Evolutionary conservation across 2,888 invertebrate species (phyloP), one percentile per base, ranked within the genome.

Genomic region (Pantelozetes paolii): DNA sequence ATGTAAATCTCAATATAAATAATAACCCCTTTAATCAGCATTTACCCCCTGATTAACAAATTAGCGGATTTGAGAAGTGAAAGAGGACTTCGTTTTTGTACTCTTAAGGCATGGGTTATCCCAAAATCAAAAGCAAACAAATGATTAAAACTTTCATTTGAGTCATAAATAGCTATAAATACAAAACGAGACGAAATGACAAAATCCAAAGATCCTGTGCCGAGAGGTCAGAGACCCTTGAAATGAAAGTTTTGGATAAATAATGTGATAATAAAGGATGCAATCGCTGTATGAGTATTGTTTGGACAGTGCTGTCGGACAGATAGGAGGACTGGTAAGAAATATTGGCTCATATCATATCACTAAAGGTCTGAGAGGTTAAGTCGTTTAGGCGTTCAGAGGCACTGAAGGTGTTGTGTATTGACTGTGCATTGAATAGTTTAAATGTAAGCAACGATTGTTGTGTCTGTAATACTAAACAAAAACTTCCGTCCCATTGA

Each of bases 401-500:
- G 5, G 36, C 36, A 36, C 9, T 48, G 48, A 15, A 48, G 48
- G 48, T 48, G 48, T 48, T 48, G n/a, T 48, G n/a, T 15, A n/a
- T 48, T 15, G 15, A 42, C 42, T 42, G 42, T 42, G 42, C 48
- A 48, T 48, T 48, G 48, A 15, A 9, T 9, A n/a, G 15, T 48
- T 11, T 8, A 42, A n/a, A 48, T 48, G 5, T 48, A 36, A 36
- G 36, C 36, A 36, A 5, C 36, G 6, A n/a, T n/a, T 48, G n/a
- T 48, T 48, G 36, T 36, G 36, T 36, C 36, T 36, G 36, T 36
- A 36, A 67, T 67, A 30, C 67, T 67, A 40, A 67, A 42, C 67
- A 67, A 67, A 67, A 67, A 36, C 67, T 67, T 67, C 67, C 67
- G 20, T 23, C 42, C 30, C 20, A 67, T 67, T 67, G 32, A 67